Percentiles rank a stretch among this genome's conserved stretches.
Evolutionary conservation across 2,888 invertebrate genomes (phyloP).

Genomic region (Sarcophaga variegata): DNA sequence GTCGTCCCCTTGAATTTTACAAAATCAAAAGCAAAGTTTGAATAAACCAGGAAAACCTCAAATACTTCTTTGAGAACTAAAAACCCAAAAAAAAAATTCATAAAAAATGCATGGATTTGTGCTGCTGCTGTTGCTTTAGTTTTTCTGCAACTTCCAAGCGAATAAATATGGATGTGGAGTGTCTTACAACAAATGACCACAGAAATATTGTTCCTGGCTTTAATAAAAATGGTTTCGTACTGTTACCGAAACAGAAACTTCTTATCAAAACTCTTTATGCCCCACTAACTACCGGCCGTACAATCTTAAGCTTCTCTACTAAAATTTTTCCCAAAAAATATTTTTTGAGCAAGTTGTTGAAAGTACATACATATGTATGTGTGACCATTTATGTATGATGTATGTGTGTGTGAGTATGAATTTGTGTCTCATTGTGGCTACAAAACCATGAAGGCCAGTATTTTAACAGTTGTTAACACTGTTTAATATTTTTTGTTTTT

Average conservation of each 20-base stretch:
- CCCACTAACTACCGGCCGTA: background rate
- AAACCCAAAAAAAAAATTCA: constrained; percentile 16
- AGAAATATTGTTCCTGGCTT: constrained; percentile 15
- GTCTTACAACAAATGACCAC: constrained; percentile 40
- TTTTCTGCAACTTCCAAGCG: background rate
- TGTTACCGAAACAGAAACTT: constrained; percentile 17
- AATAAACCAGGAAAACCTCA: constrained; percentile 53
- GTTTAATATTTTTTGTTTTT: constrained; percentile 46
- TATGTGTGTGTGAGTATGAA: background rate
- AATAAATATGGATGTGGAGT: background rate
- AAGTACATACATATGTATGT: background rate
- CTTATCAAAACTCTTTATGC: constrained; percentile 17
- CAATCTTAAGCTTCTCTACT: background rate
- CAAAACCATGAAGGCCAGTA: constrained; percentile 51
- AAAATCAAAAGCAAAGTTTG: constrained; percentile 15
- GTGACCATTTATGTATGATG: background rate
- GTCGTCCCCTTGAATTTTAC: background rate
- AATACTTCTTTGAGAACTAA: constrained; percentile 42
- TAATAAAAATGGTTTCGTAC: background rate
- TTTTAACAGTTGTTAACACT: constrained; percentile 63
- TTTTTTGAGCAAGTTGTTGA: background rate
- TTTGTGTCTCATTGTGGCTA: constrained; percentile 26
- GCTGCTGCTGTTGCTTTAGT: constrained; percentile 2
- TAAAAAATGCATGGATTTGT: constrained; percentile 39
- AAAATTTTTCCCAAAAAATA: background rate